Evolutionary conservation across 2,797 vertebrate genomes (phyloP), one percentile per base, ranked within the genome.

Genomic region (Rhabdomys pumilio): DNA sequence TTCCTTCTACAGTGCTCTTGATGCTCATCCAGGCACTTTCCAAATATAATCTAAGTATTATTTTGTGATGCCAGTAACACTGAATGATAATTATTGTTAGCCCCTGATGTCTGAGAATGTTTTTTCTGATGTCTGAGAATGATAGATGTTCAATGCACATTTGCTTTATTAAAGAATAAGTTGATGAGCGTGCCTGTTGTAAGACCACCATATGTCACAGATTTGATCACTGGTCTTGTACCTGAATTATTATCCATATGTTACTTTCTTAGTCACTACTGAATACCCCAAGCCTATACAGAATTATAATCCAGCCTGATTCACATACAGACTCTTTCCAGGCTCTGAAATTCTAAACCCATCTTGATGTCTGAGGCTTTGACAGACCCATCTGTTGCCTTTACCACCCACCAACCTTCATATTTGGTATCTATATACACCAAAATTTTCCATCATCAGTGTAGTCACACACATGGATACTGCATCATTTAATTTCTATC

Each of bases 281-380:
- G 47, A 91, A 4, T 53, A 63, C 41, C 14, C 10, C 47, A 50
- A 90, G 29, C 6, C n/a, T 34, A 92, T 22, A 38, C 1, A 76
- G 34, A 93, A 76, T 47, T 82, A 34, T 57, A 63, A 6, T 7
- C 53, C n/a, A 94, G 57, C 17, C 17, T 67, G 79, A 85, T 76
- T 90, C 73, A 75, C 19, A 92, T 3, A 69, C 1, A 85, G 95
- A 57, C 22, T 81, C 19, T 31, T 82, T 63, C 57, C 34, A 72
- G 44, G 24, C 17, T 95, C 44, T 87, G 50, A 75, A 89, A 82
- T 77, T 91, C 77, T 89, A 91, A 92, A 90, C 38, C 6, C 24
- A 31, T 67, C 63, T 81, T 93, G 53, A 34, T 38, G 67, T 77
- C 53, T 81, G 69, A 97, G 44, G 34, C 34, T 81, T 44, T 91